Evolutionary conservation across 2,797 vertebrate genomes (phyloP).

Genomic region (Falco novaeseelandiae): DNA sequence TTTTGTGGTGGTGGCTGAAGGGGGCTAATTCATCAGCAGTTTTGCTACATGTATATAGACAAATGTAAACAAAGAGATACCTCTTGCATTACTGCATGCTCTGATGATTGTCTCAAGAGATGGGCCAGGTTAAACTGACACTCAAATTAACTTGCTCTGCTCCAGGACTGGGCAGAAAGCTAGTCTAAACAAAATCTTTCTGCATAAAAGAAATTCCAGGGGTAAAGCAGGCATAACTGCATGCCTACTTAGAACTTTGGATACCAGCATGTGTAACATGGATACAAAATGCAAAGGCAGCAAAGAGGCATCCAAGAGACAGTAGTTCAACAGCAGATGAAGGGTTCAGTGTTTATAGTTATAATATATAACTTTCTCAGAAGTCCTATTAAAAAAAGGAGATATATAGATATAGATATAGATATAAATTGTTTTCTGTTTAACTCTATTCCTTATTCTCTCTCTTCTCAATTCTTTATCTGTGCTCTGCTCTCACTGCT

Average conservation of each 20-base stretch:
- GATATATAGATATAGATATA: too few species aligned
- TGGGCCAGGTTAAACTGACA: neutral
- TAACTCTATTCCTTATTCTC: neutral
- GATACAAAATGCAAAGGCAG: neutral
- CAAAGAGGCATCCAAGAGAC: neutral
- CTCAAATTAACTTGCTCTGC: neutral
- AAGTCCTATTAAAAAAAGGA: neutral
- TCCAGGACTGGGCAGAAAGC: neutral
- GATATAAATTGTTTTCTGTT: neutral
- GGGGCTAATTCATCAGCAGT: neutral
- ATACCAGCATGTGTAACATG: neutral
- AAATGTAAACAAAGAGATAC: neutral
- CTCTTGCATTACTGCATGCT: neutral
- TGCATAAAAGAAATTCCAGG: neutral
- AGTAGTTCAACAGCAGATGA: neutral
- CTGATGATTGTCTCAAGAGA: neutral
- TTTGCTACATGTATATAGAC: neutral
- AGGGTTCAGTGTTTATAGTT: neutral
- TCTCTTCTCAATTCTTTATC: neutral
- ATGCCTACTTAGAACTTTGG: neutral
- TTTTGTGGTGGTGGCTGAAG: neutral
- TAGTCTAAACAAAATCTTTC: neutral
- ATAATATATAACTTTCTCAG: neutral
- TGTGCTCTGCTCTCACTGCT: neutral
- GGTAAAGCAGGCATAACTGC: neutral